Conservation (phyloP, 2,888 invertebrate species). For the Baccha elongata region DNA sequence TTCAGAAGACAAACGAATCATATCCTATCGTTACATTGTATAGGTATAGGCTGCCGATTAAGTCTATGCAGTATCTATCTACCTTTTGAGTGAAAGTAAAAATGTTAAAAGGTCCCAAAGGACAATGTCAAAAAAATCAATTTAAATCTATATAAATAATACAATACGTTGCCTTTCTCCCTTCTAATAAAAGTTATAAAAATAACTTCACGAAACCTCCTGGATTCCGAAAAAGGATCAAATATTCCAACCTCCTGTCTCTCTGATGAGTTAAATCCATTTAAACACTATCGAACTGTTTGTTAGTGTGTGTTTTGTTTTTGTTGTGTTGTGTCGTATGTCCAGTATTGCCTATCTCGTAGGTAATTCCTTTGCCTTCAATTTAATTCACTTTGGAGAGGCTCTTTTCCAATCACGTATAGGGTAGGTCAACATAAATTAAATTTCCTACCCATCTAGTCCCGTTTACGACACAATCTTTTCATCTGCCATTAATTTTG, state of each 20-base stretch:
- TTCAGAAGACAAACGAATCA: too few relatives aligned
- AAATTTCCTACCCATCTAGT: constrained; percentile 25
- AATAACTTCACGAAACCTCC: constrained; percentile 29
- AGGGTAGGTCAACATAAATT: constrained; percentile 45
- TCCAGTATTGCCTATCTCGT: constrained; percentile 13
- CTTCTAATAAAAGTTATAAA: constrained; percentile 13
- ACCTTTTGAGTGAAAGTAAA: too few relatives aligned
- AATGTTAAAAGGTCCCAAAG: too few relatives aligned
- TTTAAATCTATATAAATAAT: constrained; percentile 5
- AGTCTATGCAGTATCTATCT: too few relatives aligned
- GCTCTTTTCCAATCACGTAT: constrained; percentile 35
- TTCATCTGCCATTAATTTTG: constrained; percentile 72
- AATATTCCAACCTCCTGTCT: background rate
- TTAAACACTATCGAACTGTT: constrained; percentile 17
- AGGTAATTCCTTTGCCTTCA: constrained; percentile 44
- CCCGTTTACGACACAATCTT: constrained; percentile 63
- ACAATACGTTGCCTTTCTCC: constrained; percentile 13
- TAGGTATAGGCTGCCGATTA: too few relatives aligned
- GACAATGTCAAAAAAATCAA: too few relatives aligned
- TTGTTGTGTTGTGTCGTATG: background rate
- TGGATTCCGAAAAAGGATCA: constrained; percentile 28
- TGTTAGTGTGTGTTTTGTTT: background rate
- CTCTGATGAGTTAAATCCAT: constrained; percentile 13
- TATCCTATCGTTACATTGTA: too few relatives aligned
- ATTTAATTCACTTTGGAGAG: constrained; percentile 56